Evolutionary conservation across 2,888 invertebrate species (phyloP), one percentile per base, ranked within the genome.

Genomic region (Sepioteuthis lessoniana): DNA sequence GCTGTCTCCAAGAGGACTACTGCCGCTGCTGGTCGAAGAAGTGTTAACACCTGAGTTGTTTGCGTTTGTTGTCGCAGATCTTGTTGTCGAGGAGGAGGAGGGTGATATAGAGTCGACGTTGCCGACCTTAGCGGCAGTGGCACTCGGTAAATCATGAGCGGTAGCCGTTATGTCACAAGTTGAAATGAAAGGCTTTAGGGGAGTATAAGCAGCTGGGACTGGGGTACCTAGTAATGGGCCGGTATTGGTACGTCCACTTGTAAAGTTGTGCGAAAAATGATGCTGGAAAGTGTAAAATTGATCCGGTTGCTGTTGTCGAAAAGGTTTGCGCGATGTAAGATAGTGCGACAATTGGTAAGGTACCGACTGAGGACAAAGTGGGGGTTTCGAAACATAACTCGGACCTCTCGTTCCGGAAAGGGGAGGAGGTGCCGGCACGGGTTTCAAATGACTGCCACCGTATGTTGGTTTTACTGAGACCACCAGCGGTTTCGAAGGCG

Each of bases 171-270:
- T 76, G 76, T n/a, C n/a, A 76, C 76, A 19, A 76, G 76, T 76
- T n/a, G 76, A 76, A 76, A n/a, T 76, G 16, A 76, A 76, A 76
- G 76, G 76, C n/a, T 76, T 76, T n/a, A 76, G n/a, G 76, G 76
- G 76, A 10, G 76, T 76, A 35, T 42, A 92, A 92, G n/a, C 46
- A 21, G 42, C 92, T 92, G 92, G 47, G 28, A 47, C 92, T 47
- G 92, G 92, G n/a, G 92, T 47, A n/a, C 92, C 31, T 92, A 92
- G 35, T 92, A 47, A 92, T n/a, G 92, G 92, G n/a, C 46, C 42
- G 31, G 46, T 76, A 3, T 76, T 76, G n/a, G 76, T 76, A n/a
- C 76, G 76, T 76, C 76, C 76, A 35, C 46, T n/a, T 46, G 47
- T 92, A 42, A 47, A 92, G 28, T 42, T 42, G n/a, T 47, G 42